Conservation (phyloP, 2,113 vertebrate genomes). For the Thalassarche chlororhynchos region DNA sequence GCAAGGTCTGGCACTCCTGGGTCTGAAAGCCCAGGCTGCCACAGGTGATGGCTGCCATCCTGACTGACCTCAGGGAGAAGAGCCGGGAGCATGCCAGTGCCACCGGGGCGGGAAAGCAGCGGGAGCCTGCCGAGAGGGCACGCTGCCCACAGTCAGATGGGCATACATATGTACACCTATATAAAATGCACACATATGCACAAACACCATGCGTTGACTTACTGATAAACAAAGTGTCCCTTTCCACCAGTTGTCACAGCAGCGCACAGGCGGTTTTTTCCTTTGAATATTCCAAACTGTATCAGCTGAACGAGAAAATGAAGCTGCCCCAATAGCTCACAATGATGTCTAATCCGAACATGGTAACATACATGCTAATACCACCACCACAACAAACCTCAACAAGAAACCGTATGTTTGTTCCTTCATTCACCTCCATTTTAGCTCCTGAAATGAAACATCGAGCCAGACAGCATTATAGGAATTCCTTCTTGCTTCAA, state of each 20-base stretch:
- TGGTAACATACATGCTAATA: accelerated
- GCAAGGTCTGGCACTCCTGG: not conserved
- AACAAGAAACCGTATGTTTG: accelerated
- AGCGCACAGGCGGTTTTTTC: not conserved
- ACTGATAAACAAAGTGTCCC: not conserved
- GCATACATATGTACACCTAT: accelerated
- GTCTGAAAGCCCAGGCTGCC: not conserved
- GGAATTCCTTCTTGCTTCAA: not conserved
- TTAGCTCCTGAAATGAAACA: not conserved
- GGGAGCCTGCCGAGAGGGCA: not conserved
- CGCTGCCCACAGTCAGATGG: accelerated
- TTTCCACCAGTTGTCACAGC: not conserved
- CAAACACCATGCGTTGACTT: not conserved
- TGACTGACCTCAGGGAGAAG: not conserved
- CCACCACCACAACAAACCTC: not conserved
- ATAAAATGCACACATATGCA: accelerated
- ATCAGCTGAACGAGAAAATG: not conserved
- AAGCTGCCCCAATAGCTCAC: not conserved
- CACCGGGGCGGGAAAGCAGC: not conserved
- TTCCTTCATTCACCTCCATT: not conserved
- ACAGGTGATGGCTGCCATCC: not conserved
- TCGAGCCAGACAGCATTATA: not conserved
- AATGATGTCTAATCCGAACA: not conserved
- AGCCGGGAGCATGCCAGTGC: not conserved
- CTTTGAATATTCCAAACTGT: not conserved